Conservation (phyloP, 1,140 invertebrate species). For the Hylyphantes graminicola region DNA sequence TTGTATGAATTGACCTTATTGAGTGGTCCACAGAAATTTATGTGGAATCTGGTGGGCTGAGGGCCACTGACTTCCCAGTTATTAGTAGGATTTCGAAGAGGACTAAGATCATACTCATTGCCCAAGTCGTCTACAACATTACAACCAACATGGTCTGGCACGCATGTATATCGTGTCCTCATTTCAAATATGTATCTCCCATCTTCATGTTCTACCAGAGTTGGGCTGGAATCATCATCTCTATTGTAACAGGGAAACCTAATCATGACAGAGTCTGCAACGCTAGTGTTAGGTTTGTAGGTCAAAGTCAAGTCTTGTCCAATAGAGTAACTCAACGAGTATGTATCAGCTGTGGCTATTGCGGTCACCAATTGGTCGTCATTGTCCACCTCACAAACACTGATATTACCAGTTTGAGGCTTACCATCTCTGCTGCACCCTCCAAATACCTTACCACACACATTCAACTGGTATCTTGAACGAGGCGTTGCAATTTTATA, state of each 20-base stretch:
- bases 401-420: conserved; percentile 10
- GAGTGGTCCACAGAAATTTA: conserved; percentile 54
- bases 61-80: conserved; percentile 44
- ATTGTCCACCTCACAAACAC: conserved; percentile 33
- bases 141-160: conserved; percentile 42
- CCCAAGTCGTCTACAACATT: conserved; percentile 31
- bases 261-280: conserved; percentile 8
- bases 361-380: conserved; percentile 2
- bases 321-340: conserved; percentile 20
- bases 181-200: conserved; percentile 65
- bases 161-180: conserved; percentile 66
- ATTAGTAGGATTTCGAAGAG: background rate
- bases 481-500: conserved; percentile 24
- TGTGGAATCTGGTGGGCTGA: conserved; percentile 33
- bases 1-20: conserved; percentile 17
- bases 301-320: conserved; percentile 37
- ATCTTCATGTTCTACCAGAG: conserved; percentile 21
- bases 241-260: conserved; percentile 36
- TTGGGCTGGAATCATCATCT: conserved; percentile 17
- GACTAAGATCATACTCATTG: conserved; percentile 55
- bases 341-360: conserved; percentile 22
- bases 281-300: conserved; percentile 10
- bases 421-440: background rate
- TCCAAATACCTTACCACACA: conserved; percentile 42
- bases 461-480: conserved; percentile 37